Conservation (phyloP, 1,140 invertebrate genomes). For the Caenorhabditis inopinata region DNA sequence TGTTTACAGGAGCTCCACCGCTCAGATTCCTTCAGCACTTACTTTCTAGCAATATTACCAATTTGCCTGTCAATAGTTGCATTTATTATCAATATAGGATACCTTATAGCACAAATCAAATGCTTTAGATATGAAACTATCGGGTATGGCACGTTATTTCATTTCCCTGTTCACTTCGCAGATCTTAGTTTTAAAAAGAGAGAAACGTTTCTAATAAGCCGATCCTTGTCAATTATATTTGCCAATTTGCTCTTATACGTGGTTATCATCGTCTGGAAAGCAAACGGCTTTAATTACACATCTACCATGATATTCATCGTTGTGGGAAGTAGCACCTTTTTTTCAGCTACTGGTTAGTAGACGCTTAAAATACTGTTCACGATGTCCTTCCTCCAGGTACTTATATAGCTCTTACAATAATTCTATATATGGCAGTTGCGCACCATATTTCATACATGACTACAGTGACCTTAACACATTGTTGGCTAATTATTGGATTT, state of each 20-base stretch:
- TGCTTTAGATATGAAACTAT: constrained; percentile 22
- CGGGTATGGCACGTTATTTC: not conserved
- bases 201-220: constrained; percentile 52
- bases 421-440: constrained; percentile 53
- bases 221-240: constrained; percentile 46
- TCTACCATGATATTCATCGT: constrained; percentile 52
- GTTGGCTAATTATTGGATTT: not conserved
- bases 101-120: constrained; percentile 15
- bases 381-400: too few relatives aligned
- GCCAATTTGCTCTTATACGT: constrained; percentile 54
- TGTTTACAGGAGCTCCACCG: constrained; percentile 51
- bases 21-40: constrained; percentile 53
- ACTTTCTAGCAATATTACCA: constrained; percentile 49
- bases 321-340: constrained; percentile 37
- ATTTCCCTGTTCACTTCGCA: not conserved
- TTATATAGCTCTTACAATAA: constrained; percentile 46
- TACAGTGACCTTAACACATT: constrained; percentile 48
- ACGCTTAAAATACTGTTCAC: too few relatives aligned
- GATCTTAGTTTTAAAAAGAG: constrained; percentile 54
- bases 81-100: constrained; percentile 47
- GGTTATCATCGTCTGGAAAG: constrained; percentile 54
- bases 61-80: constrained; percentile 51
- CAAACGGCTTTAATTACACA: constrained; percentile 47
- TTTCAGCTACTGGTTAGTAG: constrained; percentile 20
- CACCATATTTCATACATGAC: constrained; percentile 52